Evolutionary conservation across 2,888 invertebrate genomes (phyloP), one percentile per base, ranked within the genome.

Genomic region (Luperina testacea): DNA sequence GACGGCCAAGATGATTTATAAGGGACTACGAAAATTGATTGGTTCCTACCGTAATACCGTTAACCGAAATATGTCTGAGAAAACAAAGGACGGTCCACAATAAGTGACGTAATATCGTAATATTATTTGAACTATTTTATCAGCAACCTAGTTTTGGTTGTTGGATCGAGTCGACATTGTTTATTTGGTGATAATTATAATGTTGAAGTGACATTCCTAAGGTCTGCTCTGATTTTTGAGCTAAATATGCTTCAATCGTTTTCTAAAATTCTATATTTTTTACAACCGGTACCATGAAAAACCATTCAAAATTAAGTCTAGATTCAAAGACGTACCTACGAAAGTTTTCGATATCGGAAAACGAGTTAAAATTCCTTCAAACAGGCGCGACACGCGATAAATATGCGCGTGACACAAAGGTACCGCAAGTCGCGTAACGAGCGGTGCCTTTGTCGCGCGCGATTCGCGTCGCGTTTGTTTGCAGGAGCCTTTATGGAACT

Each of bases 1-100:
- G 83, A 42, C 65, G 42, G 38, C 90, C 82, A 80, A 90, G 93
- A 95, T 95, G 95, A 95, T 95, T 94, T 96, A 96, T 95, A 94
- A 90, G 94, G 92, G 92, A 91, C 89, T 89, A 90, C 90, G 93
- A 92, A 93, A 95, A 96, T 95, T 95, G 95, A 96, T 96, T 95
- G 94, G 94, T 87, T 89, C 83, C 88, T 89, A 70, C 80, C 90
- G 89, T 88, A 88, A 89, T 89, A 70, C 80, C 90, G 89, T 88
- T 88, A 89, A 90, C 91, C 91, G 92, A 94, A 95, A 94, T 94
- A 93, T 92, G 93, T 92, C 93, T 88, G 86, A 84, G 90, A 85
- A 92, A 95, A 93, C 92, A 94, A 94, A 92, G 91, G 90, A 80
- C 67, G 85, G 71, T 42, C 67, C 27, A 88, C 89, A 91, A 89